Conservation (phyloP, 23 tunicate genomes). For the Trididemnum miniatum region DNA sequence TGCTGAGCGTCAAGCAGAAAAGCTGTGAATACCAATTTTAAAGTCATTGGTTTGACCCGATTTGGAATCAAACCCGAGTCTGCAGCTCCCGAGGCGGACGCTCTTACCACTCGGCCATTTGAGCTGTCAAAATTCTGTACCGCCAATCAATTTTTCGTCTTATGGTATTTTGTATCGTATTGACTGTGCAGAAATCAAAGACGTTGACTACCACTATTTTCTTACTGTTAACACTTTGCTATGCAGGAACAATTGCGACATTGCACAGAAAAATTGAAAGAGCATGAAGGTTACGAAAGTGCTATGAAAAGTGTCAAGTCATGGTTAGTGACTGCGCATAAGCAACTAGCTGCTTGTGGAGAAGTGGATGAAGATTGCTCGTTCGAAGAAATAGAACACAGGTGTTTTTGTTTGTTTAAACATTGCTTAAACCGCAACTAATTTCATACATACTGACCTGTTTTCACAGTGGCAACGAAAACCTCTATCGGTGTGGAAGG, state of each 20-base stretch:
- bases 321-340: conserved; percentile 45
- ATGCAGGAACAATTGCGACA: conserved; percentile 67
- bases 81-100: background rate
- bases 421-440: no score
- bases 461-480: no score
- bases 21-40: no score
- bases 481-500: no score
- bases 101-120: background rate
- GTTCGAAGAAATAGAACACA: background rate
- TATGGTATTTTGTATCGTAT: background rate
- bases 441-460: no score
- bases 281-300: conserved; percentile 65
- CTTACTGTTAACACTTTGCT: background rate
- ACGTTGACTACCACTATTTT: background rate
- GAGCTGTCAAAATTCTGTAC: no score
- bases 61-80: background rate
- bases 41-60: no score
- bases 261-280: conserved; percentile 61
- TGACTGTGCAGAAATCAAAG: background rate
- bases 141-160: background rate
- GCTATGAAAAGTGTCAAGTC: conserved; percentile 24
- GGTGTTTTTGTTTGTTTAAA: background rate
- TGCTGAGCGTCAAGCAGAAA: no score
- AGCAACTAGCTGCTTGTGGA: conserved; percentile 42
- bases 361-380: conserved; percentile 21